These are phyloP conservation scores for Cyphomyrus plagiostoma DNA, from an alignment of 2,113 vertebrate genomes.

Conservation along the genomic window DNA sequence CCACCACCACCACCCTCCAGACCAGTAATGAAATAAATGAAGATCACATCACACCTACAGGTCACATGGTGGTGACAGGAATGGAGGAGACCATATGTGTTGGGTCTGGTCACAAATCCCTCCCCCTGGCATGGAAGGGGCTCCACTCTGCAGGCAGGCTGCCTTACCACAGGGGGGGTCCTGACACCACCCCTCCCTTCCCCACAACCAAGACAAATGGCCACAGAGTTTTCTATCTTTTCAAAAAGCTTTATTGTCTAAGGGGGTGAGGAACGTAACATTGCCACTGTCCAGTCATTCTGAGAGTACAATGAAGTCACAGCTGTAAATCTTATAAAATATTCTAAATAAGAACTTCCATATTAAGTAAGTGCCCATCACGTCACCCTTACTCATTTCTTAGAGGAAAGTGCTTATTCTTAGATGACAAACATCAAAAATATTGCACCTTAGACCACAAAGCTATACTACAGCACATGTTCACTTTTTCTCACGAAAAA, in stretches of 20 bases:
- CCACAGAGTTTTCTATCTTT: slow-evolving; percentile 5
- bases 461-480: background rate
- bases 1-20: slow-evolving; percentile 24
- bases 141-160: slow-evolving; percentile 31
- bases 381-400: background rate
- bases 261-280: background rate
- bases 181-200: slow-evolving; percentile 17
- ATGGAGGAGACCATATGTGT: slow-evolving; percentile 39
- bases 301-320: background rate
- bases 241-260: slow-evolving; percentile 2
- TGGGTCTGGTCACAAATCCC: slow-evolving; percentile 20
- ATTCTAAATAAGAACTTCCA: background rate
- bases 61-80: slow-evolving; percentile 30
- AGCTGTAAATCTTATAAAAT: background rate
- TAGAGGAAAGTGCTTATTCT: background rate
- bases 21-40: slow-evolving; percentile 13
- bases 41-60: slow-evolving; percentile 15
- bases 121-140: slow-evolving; percentile 4
- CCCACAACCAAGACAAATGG: slow-evolving; percentile 37
- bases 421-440: background rate
- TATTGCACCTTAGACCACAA: background rate
- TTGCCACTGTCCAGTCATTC: background rate
- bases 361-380: background rate
- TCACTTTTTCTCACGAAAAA: background rate
- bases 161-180: slow-evolving; percentile 30